phyloP scores from a whole-genome alignment of 2,797 vertebrate genomes.

The Tauraco hartlaubi region DNA sequence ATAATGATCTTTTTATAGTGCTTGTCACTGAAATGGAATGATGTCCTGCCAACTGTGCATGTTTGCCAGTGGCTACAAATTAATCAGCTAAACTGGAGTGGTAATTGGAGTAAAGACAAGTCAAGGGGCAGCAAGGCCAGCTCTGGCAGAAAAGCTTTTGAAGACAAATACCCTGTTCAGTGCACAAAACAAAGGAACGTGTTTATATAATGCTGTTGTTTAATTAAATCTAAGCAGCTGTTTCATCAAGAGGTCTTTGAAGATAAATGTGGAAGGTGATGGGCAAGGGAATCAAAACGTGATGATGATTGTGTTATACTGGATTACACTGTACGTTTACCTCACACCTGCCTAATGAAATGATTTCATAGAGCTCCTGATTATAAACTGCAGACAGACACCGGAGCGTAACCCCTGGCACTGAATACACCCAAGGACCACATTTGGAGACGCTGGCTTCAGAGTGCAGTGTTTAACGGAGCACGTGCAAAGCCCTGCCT shows the following conservation, averaged over 20 bases:
- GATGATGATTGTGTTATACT: slow-evolving; percentile 13
- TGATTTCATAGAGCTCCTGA: background rate
- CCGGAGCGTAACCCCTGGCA: background rate
- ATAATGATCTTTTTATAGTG: slow-evolving; percentile 77
- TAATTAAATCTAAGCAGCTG: slow-evolving; percentile 71
- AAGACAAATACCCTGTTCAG: slow-evolving; percentile 50
- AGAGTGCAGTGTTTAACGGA: background rate
- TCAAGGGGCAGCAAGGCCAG: slow-evolving; percentile 62
- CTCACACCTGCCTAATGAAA: slow-evolving; percentile 54
- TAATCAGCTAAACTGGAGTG: slow-evolving; percentile 75
- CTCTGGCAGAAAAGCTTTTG: slow-evolving; percentile 56
- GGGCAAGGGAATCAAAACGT: slow-evolving; percentile 44
- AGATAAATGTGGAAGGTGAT: slow-evolving; percentile 51
- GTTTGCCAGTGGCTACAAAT: slow-evolving; percentile 78
- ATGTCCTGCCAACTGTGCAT: slow-evolving; percentile 73
- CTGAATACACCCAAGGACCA: background rate
- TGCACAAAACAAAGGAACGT: slow-evolving; percentile 48
- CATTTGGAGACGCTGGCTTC: background rate
- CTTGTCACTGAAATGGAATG: slow-evolving; percentile 72
- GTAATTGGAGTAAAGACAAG: slow-evolving; percentile 74
- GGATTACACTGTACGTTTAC: background rate
- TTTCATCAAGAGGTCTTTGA: slow-evolving; percentile 60
- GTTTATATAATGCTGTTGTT: slow-evolving; percentile 64
- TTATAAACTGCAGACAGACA: background rate
- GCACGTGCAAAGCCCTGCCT: background rate